These are phyloP conservation scores for Halocynthia aurantium DNA, from an alignment of 23 tunicate genomes.

Conservation along the genomic window DNA sequence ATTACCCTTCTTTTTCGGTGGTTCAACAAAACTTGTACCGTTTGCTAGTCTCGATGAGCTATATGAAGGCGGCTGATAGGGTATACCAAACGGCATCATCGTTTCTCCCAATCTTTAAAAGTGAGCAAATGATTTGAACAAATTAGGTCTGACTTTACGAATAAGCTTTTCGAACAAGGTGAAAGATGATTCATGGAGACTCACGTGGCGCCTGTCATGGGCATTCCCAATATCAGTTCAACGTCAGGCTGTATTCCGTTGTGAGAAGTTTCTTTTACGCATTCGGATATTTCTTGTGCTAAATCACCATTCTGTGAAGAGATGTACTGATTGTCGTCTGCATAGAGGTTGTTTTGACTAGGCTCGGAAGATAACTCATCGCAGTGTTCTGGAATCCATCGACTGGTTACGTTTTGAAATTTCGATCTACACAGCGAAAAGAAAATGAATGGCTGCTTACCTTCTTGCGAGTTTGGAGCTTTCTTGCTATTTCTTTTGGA, in stretches of 20 bases:
- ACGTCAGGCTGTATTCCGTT: constrained; percentile 11
- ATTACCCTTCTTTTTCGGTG: no score
- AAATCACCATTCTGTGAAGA: not conserved
- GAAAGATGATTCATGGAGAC: not conserved
- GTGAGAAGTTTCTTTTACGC: not conserved
- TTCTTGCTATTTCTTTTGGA: constrained; percentile 6
- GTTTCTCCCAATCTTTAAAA: not conserved
- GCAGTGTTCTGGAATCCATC: no score
- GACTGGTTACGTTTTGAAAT: no score
- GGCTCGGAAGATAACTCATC: no score
- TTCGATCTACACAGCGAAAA: no score
- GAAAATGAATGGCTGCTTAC: not conserved
- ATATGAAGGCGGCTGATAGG: not conserved
- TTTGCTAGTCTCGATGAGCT: not conserved
- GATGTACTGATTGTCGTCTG: no score
- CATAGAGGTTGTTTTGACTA: no score
- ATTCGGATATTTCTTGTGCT: not conserved
- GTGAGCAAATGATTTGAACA: not conserved
- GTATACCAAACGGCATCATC: not conserved
- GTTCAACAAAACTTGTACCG: no score
- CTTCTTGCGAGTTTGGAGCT: constrained; percentile 1
- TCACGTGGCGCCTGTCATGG: no score
- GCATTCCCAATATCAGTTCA: not conserved
- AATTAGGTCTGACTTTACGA: not conserved
- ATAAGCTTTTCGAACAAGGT: not conserved